These are phyloP conservation scores for Hemibagrus wyckioides DNA, from an alignment of 2,113 vertebrate species.

Conservation along the genomic window DNA sequence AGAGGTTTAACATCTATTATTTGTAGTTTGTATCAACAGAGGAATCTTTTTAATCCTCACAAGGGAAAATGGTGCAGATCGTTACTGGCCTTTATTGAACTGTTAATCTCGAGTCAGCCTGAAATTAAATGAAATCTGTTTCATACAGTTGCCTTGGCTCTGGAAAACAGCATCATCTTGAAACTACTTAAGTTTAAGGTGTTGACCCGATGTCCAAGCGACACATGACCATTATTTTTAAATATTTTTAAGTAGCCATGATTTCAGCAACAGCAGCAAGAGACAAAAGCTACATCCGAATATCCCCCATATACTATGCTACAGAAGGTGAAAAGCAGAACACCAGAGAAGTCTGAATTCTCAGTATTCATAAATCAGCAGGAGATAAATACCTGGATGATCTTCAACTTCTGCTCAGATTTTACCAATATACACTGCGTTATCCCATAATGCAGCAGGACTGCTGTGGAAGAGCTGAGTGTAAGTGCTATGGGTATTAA, in stretches of 20 bases:
- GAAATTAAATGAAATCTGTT: conserved; percentile 10
- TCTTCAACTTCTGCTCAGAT: too few relatives aligned
- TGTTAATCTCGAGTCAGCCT: neutral
- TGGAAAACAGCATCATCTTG: neutral
- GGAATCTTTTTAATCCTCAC: conserved; percentile 5
- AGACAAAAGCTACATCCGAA: too few relatives aligned
- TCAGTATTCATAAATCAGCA: too few relatives aligned
- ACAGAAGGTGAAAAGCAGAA: too few relatives aligned
- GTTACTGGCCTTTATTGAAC: conserved; percentile 12
- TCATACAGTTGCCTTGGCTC: neutral
- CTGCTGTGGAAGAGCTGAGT: too few relatives aligned
- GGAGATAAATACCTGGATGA: too few relatives aligned
- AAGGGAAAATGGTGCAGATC: neutral
- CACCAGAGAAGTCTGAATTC: too few relatives aligned
- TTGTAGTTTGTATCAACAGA: neutral
- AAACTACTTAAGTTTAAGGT: conserved; percentile 4
- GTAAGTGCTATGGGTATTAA: too few relatives aligned
- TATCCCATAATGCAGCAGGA: too few relatives aligned
- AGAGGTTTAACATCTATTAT: neutral
- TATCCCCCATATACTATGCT: too few relatives aligned
- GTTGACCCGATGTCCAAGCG: neutral
- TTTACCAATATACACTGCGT: too few relatives aligned
- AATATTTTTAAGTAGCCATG: neutral
- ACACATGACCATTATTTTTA: neutral
- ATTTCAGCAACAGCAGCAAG: neutral